Base-by-base conservation (phyloP, 2,797 vertebrate species). In the Macrochelys suwanniensis region DNA sequence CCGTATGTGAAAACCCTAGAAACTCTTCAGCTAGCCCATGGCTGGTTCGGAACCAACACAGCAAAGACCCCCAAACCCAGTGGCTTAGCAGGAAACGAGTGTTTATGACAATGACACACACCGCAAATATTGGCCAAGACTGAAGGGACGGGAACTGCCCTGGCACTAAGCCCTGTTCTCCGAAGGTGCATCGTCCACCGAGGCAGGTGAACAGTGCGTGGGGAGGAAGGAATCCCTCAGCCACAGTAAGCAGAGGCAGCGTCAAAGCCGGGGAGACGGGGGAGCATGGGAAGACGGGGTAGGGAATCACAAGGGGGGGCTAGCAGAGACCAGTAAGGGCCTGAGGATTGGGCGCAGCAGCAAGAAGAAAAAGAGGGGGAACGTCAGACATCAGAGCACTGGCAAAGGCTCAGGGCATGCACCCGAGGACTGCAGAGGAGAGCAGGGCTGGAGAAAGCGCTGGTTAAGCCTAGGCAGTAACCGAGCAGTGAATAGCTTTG, bases 161-260 rank as follows among this genome's bases (percentile, higher is more conserved):
- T 21, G n/a, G n/a, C 65, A 21, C 2, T 10, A 57, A 82, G 15
- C 53, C 8, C 65, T 50, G 26, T 50, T 59, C 79, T 56, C 79
- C 26, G 42, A 74, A 82, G 23, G 42, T 11, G 17, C 19, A 54
- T 45, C 28, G 25, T 31, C 59, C 11, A n/a, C 25, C 31, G 21
- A 26, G 31, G 13, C 56, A 57, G 56, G 56, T 57, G 56, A 26
- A 47, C 59, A 45, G 37, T 50, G 50, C 15, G 45, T 65, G 57
- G 21, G 51, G 31, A 82, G 26, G 31, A 33, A 61, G 59, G 31
- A 8, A 6, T 57, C 56, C 56, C 56, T 57, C 17, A 2, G 9
- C 21, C 54, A 2, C 54, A 56, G 13, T 31, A 15, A 3, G 28
- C 3, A 11, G 28, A 3, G 11, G 28, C 11, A 3, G 11, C 5